Base-by-base conservation (phyloP, 64 coral and sea anemone genomes). In the Orbicella faveolata region DNA sequence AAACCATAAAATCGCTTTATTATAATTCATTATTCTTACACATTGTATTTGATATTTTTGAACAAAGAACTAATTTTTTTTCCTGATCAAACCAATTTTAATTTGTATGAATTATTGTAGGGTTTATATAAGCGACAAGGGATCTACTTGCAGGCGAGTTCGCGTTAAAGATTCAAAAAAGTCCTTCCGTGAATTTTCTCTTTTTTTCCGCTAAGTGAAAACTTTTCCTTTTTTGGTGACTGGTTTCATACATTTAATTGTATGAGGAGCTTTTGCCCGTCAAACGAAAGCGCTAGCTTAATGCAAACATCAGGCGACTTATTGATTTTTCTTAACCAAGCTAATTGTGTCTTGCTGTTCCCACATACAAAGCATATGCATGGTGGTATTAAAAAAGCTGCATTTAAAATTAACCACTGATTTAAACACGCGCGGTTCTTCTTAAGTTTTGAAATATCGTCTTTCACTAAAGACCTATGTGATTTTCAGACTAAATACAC, bases 31-130 rank as follows among this genome's bases (percentile, higher is more conserved):
- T 70, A 70, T 70, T 70, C n/a, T 70, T 26, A 70, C n/a, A 70
- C 67, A 11, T 70, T 70, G 67, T 70, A 0, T 70, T 70, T 52
- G 3, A 52, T 21, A 21, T 78, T 52, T 78, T 52, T 44, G 36
- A 78, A 78, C 75, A 78, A 78, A 78, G 75, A 78, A 14, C 75
- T 52, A 44, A 53, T 78, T 78, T 78, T 70, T 26, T 23, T 74
- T 36, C 72, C 75, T 11, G 15, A 21, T 52, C 6, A 17, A 78
- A 16, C 41, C 21, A 78, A 78, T 44, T 78, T 78, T 78, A 6
- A 70, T 51, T 78, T 78, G 37, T 75, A 75, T 33, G 11, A 70
- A n/a, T 70, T 26, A 52, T 78, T 1, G 16, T 21, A 16, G 10
- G 10, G 21, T 25, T 70, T 52, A 8, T 52, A 23, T 3, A 19